Conservation (phyloP, 2,113 vertebrate species). For the Calyptomena viridis region DNA sequence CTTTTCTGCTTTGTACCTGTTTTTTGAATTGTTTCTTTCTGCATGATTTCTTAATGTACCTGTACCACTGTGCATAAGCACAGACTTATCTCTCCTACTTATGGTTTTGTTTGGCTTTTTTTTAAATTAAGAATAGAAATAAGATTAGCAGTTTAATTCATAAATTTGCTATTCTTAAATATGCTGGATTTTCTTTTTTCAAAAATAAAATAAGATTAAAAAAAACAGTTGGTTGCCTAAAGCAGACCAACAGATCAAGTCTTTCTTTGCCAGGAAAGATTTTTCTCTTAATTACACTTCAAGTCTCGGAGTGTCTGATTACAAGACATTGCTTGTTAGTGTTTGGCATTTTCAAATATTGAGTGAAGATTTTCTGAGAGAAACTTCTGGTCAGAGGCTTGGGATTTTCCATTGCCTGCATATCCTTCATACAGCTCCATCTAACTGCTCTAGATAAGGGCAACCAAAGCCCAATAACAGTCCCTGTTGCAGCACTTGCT, state of each 20-base stretch:
- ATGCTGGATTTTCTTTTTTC: not conserved
- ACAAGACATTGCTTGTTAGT: not conserved
- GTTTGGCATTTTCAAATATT: not conserved
- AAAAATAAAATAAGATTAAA: not conserved
- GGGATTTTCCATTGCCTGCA: not conserved
- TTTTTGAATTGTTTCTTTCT: not conserved
- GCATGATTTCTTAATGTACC: not conserved
- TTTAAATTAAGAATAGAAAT: not conserved
- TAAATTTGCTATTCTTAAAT: not conserved
- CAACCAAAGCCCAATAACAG: not conserved
- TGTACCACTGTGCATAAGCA: not conserved
- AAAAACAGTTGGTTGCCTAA: not conserved
- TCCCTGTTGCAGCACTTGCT: not conserved
- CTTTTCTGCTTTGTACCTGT: not conserved
- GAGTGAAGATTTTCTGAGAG: not conserved
- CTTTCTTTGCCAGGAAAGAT: not conserved
- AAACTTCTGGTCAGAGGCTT: not conserved
- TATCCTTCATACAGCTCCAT: not conserved
- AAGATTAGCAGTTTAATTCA: constrained; percentile 7
- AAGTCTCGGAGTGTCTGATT: not conserved
- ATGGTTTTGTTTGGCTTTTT: not conserved
- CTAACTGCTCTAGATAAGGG: not conserved
- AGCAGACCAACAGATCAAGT: not conserved
- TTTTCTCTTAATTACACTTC: not conserved
- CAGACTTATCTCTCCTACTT: not conserved